A percentile compares a stretch with the other conserved stretches of the same genome.
phyloP scores from a whole-genome alignment of 2,888 invertebrate genomes.

The Scelioninae gen. 1 region DNA sequence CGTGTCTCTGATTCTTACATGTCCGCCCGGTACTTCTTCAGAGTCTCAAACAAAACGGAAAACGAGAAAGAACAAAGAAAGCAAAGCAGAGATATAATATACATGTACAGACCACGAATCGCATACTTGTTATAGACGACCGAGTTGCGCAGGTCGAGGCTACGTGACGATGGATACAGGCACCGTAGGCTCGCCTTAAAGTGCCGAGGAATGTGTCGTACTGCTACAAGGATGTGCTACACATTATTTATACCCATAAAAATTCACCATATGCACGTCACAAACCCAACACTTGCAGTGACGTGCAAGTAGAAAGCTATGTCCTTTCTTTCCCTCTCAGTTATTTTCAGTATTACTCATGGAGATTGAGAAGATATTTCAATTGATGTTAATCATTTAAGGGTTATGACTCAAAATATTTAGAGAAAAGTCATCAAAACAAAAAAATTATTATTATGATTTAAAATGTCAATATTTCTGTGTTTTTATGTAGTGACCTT shows the following conservation, averaged over 20 bases:
- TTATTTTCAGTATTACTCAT: conserved; percentile 6
- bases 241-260: conserved; percentile 40
- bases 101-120: conserved; percentile 54
- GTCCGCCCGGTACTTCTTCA: conserved; percentile 40
- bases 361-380: background rate
- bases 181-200: conserved; percentile 41
- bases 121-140: conserved; percentile 59
- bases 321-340: background rate
- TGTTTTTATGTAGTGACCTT: too few species aligned
- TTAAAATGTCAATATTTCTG: too few species aligned
- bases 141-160: conserved; percentile 55
- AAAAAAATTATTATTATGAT: too few species aligned
- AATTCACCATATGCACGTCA: conserved; percentile 27
- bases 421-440: too few species aligned
- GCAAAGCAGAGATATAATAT: conserved; percentile 49
- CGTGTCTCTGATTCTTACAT: conserved; percentile 3
- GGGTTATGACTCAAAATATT: too few species aligned
- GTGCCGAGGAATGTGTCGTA: conserved; percentile 53
- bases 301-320: background rate
- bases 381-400: background rate
- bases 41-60: conserved; percentile 41
- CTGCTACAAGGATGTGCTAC: conserved; percentile 45
- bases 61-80: conserved; percentile 48
- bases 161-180: conserved; percentile 51
- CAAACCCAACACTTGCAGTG: conserved; percentile 9